Evolutionary conservation across 2,888 invertebrate species (phyloP).

Genomic region (Catocala nupta): DNA sequence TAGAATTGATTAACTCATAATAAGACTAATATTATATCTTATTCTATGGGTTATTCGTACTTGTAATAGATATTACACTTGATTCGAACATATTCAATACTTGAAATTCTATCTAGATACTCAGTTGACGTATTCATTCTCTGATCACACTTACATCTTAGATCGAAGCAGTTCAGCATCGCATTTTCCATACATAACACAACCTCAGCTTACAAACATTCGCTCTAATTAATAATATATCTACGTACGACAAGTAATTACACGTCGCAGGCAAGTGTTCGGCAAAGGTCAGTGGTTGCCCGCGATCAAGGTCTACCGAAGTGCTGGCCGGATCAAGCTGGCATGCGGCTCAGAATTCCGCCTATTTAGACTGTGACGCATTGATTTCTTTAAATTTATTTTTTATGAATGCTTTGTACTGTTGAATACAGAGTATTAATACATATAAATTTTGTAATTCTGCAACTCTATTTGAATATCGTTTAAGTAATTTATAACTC

Average conservation of each 20-base stretch:
- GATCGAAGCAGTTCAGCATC: not conserved
- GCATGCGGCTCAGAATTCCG: constrained; percentile 51
- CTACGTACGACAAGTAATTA: constrained; percentile 31
- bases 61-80: too few relatives aligned
- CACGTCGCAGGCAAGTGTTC: constrained; percentile 41
- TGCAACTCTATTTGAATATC: too few relatives aligned
- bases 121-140: too few relatives aligned
- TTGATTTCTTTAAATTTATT: constrained; percentile 31
- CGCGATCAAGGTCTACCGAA: constrained; percentile 65
- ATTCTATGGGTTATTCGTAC: too few relatives aligned
- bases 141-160: not conserved
- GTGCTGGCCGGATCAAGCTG: constrained; percentile 40
- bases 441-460: not conserved
- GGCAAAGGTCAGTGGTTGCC: constrained; percentile 70
- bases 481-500: too few relatives aligned
- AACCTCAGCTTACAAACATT: constrained; percentile 21
- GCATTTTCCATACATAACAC: not conserved
- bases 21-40: too few relatives aligned
- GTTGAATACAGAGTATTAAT: not conserved
- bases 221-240: constrained; percentile 38
- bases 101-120: too few relatives aligned
- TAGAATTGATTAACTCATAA: too few relatives aligned
- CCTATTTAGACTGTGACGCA: constrained; percentile 36
- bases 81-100: too few relatives aligned
- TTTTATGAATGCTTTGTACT: constrained; percentile 12